These are phyloP conservation scores for Drosophila pruinosa DNA, from an alignment of 1,140 invertebrate genomes.

Conservation along the genomic window DNA sequence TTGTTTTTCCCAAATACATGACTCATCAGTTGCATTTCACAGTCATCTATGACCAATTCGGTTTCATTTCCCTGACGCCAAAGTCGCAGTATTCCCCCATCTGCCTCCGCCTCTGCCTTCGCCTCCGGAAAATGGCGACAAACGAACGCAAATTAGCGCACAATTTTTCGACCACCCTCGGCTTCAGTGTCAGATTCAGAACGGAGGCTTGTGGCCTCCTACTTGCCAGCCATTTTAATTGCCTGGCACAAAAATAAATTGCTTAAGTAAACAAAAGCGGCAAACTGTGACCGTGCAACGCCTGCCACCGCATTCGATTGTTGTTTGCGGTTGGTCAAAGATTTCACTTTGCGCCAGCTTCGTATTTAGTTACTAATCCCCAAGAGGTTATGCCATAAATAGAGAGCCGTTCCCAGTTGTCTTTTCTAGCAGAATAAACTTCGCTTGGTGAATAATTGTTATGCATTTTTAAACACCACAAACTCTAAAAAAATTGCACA, in stretches of 20 bases:
- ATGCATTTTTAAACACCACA: no score
- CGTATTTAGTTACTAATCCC: neutral
- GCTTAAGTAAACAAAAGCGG: conserved; percentile 55
- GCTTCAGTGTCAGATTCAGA: conserved; percentile 7
- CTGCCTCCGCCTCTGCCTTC: conserved; percentile 23
- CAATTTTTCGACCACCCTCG: conserved; percentile 51
- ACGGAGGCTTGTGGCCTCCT: conserved; percentile 52
- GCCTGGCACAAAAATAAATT: conserved; percentile 63
- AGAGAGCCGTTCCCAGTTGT: neutral
- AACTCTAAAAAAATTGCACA: no score
- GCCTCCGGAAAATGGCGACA: conserved; percentile 15
- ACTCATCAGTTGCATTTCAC: conserved; percentile 54
- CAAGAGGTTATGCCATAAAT: neutral
- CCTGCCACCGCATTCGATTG: neutral
- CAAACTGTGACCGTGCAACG: neutral
- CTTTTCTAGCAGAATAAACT: neutral
- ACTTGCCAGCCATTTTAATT: conserved; percentile 47
- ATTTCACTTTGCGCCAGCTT: conserved; percentile 10
- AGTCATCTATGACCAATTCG: conserved; percentile 43
- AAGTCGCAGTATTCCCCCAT: neutral
- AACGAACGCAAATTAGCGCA: conserved; percentile 56
- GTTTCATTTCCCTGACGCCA: neutral
- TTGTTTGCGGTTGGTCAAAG: conserved; percentile 18
- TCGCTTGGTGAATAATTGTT: no score
- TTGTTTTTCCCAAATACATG: conserved; percentile 40